These are phyloP conservation scores for Alviniconcha marisindica DNA, from an alignment of 1,140 invertebrate genomes.

Conservation along the genomic window DNA sequence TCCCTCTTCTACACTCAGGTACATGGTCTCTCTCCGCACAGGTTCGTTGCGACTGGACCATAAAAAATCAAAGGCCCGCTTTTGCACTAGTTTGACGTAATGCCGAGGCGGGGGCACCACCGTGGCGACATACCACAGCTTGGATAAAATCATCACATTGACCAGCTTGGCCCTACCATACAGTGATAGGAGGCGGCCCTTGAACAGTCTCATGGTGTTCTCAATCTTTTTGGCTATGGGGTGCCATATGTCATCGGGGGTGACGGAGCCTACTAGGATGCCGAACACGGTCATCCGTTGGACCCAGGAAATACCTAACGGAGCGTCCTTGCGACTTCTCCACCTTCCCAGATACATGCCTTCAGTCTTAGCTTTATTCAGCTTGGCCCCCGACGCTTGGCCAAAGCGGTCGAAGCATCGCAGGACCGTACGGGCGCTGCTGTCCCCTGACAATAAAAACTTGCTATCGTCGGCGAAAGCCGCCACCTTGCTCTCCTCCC, in stretches of 20 bases:
- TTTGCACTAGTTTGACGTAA: neutral
- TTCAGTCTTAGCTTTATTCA: conserved; percentile 51
- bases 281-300: conserved; percentile 51
- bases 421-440: conserved; percentile 44
- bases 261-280: conserved; percentile 46
- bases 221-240: neutral
- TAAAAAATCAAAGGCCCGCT: neutral
- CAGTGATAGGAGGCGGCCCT: neutral
- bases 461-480: conserved; percentile 58
- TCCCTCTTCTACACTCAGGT: neutral
- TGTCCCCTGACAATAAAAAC: conserved; percentile 36
- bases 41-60: neutral
- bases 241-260: conserved; percentile 5
- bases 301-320: conserved; percentile 57
- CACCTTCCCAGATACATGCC: conserved; percentile 57
- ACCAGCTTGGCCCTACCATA: neutral
- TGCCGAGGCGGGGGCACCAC: neutral
- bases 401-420: conserved; percentile 41
- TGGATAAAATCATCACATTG: neutral
- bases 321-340: conserved; percentile 49
- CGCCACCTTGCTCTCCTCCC: conserved; percentile 45
- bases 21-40: neutral
- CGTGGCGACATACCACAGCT: neutral
- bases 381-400: conserved; percentile 52
- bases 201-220: neutral